Percentiles rank a stretch among this genome's conserved stretches.
Conservation (phyloP, 1,140 invertebrate genomes). For the Lerema accius region DNA sequence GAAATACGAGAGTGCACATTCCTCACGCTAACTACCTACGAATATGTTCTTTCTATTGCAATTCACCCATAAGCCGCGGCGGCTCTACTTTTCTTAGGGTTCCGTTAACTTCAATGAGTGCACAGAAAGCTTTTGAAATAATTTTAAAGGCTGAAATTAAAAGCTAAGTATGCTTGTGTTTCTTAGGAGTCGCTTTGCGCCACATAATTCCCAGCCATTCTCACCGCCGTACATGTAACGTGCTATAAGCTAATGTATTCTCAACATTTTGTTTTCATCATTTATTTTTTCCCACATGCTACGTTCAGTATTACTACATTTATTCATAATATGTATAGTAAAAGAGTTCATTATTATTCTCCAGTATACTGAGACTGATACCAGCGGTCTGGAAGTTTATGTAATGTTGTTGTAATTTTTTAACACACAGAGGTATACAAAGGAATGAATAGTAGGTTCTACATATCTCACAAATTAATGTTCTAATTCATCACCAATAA, state of each 20-base stretch:
- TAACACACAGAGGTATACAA: too few relatives aligned
- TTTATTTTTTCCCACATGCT: conserved; percentile 1
- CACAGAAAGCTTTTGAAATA: conserved; percentile 28
- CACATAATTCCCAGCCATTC: conserved; percentile 30
- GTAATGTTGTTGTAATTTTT: conserved; percentile 6
- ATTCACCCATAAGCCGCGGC: conserved; percentile 29
- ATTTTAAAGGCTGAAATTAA: conserved; percentile 32
- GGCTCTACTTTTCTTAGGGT: conserved; percentile 33
- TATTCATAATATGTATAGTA: too few relatives aligned
- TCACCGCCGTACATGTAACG: conserved; percentile 26
- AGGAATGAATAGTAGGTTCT: too few relatives aligned
- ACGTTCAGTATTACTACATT: neutral
- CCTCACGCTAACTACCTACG: conserved; percentile 37
- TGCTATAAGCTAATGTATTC: conserved; percentile 26
- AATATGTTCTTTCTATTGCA: conserved; percentile 37
- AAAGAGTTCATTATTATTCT: too few relatives aligned
- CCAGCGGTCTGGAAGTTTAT: too few relatives aligned
- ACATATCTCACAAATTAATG: too few relatives aligned
- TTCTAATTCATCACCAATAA: too few relatives aligned
- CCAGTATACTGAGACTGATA: too few relatives aligned
- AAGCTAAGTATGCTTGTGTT: conserved; percentile 28
- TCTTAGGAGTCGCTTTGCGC: conserved; percentile 26
- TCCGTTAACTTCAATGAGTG: conserved; percentile 33
- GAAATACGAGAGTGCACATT: conserved; percentile 53
- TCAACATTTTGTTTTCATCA: conserved; percentile 8